phyloP scores from a whole-genome alignment of 2,888 invertebrate species.

The Neoscelio sp. region DNA sequence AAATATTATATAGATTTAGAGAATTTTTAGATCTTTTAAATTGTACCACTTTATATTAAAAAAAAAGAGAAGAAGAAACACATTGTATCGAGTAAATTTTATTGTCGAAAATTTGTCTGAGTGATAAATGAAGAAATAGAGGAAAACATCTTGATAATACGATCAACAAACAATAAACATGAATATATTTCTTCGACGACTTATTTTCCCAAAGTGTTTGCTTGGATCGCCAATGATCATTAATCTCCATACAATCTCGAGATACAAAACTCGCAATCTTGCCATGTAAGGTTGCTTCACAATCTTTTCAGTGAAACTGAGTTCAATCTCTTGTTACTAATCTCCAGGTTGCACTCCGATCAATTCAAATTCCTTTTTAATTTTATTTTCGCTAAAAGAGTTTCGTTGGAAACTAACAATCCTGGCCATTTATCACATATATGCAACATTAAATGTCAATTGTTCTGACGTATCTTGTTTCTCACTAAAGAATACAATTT shows the following conservation, averaged over 20 bases:
- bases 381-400: neutral
- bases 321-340: constrained; percentile 3
- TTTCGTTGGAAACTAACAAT: neutral
- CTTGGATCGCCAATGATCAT: neutral
- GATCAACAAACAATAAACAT: neutral
- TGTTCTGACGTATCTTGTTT: too few species aligned
- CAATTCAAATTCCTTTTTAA: neutral
- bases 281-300: neutral
- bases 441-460: neutral
- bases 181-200: neutral
- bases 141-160: too few species aligned
- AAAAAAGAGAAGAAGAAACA: too few species aligned
- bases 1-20: too few species aligned
- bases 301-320: neutral
- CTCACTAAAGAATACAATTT: too few species aligned
- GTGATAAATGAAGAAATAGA: too few species aligned
- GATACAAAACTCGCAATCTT: neutral
- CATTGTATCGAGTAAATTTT: too few species aligned
- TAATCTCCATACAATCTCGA: neutral
- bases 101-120: too few species aligned
- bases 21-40: too few species aligned
- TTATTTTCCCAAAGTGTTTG: neutral
- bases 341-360: neutral
- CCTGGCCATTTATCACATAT: neutral
- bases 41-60: too few species aligned